These are phyloP conservation scores for Lithosia quadra DNA, from an alignment of 2,888 invertebrate species.

Conservation along the genomic window DNA sequence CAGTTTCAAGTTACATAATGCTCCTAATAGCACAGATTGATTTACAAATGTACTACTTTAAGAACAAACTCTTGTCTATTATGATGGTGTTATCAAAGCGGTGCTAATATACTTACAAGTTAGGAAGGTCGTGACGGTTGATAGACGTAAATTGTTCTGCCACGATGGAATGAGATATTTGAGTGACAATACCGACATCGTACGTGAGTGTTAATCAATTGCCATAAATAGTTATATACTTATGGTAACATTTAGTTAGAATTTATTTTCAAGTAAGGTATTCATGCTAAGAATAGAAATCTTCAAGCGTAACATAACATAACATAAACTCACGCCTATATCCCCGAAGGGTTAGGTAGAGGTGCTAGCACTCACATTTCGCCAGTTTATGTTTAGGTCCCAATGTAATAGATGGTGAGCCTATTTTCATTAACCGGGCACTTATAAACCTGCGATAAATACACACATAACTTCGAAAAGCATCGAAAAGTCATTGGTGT, in stretches of 20 bases:
- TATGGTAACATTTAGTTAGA: conserved; percentile 8
- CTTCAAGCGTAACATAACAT: too few relatives aligned
- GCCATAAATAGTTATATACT: conserved; percentile 46
- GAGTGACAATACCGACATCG: conserved; percentile 39
- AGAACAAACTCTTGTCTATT: conserved; percentile 11
- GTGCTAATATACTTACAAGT: conserved; percentile 31
- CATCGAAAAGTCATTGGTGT: too few relatives aligned
- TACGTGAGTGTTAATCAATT: conserved; percentile 31
- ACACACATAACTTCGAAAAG: too few relatives aligned
- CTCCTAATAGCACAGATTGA: neutral
- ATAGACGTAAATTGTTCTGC: conserved; percentile 58
- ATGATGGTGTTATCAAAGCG: conserved; percentile 33
- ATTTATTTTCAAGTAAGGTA: neutral
- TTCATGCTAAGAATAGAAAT: neutral
- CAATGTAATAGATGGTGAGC: too few relatives aligned
- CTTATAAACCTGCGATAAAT: too few relatives aligned
- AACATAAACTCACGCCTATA: too few relatives aligned
- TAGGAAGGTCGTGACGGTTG: conserved; percentile 44
- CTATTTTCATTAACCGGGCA: too few relatives aligned
- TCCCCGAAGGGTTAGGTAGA: too few relatives aligned
- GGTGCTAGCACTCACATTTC: too few relatives aligned
- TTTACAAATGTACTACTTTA: neutral
- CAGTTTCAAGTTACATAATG: too few relatives aligned
- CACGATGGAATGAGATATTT: conserved; percentile 59
- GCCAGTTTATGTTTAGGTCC: too few relatives aligned